Evolutionary conservation across 2,113 vertebrate species (phyloP).

Genomic region (Mobula hypostoma): DNA sequence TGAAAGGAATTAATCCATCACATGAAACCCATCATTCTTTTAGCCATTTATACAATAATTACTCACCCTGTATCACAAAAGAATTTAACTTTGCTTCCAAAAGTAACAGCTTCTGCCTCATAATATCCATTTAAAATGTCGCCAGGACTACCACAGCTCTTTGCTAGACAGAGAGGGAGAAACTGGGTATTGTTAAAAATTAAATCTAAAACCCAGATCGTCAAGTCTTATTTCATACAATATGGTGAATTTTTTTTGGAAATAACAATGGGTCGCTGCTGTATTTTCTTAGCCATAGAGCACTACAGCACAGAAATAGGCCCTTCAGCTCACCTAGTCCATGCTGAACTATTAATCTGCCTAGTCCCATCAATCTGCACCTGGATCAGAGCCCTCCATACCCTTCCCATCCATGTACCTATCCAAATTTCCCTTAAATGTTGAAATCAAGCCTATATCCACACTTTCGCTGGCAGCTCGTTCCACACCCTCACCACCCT

Average conservation of each 20-base stretch:
- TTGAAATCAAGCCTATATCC: too few species aligned
- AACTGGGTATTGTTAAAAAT: not conserved
- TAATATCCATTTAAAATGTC: not conserved
- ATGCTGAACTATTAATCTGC: too few species aligned
- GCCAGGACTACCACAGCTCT: not conserved
- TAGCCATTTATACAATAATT: not conserved
- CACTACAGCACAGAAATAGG: too few species aligned
- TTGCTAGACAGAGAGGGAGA: not conserved
- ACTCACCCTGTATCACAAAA: not conserved
- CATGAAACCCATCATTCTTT: not conserved
- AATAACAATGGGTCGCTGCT: too few species aligned
- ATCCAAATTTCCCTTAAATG: too few species aligned
- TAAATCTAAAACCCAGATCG: not conserved
- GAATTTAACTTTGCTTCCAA: not conserved
- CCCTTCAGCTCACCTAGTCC: too few species aligned
- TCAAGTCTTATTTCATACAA: not conserved
- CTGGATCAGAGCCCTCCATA: too few species aligned
- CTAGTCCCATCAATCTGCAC: too few species aligned
- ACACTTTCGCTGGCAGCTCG: too few species aligned
- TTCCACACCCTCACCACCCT: too few species aligned
- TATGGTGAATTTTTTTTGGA: not conserved
- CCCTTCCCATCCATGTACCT: too few species aligned
- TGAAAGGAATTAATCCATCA: not conserved
- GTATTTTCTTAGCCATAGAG: too few species aligned
- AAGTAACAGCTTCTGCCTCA: not conserved